A percentile compares a stretch with the other conserved stretches of the same genome.
These are phyloP conservation scores for Petrocephalus microphthalmus DNA, from an alignment of 2,113 vertebrate genomes.

Conservation along the genomic window DNA sequence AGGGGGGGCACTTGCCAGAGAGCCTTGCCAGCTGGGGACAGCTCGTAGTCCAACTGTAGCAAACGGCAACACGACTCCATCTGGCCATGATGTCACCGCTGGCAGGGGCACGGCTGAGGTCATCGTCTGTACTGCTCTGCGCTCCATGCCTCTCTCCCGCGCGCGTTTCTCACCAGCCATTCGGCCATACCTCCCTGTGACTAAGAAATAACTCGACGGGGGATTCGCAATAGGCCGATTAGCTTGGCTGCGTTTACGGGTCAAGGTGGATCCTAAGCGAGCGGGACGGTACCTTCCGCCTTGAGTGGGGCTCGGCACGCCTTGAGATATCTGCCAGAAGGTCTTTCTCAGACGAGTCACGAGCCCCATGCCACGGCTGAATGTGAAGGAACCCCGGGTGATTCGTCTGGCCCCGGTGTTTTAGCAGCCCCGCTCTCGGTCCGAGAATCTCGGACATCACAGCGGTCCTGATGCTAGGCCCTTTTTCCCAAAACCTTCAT, in stretches of 20 bases:
- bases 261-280: neutral
- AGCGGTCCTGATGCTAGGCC: neutral
- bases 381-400: neutral
- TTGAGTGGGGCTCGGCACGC: neutral
- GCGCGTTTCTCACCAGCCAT: neutral
- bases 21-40: constrained; percentile 9
- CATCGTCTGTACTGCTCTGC: constrained; percentile 3
- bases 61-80: constrained; percentile 20
- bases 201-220: neutral
- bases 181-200: neutral
- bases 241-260: neutral
- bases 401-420: neutral
- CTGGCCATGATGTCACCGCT: constrained; percentile 29
- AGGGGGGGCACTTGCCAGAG: constrained; percentile 8
- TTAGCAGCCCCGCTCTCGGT: neutral
- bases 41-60: constrained; percentile 7
- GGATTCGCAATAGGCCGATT: neutral
- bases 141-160: neutral
- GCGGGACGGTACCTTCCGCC: neutral
- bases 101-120: constrained; percentile 25
- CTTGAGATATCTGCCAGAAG: neutral
- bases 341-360: neutral
- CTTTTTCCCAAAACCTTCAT: neutral
- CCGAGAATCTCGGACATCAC: neutral
- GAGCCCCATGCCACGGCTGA: neutral